phyloP scores from a whole-genome alignment of 1,140 invertebrate genomes.

The Drepana arcuata region DNA sequence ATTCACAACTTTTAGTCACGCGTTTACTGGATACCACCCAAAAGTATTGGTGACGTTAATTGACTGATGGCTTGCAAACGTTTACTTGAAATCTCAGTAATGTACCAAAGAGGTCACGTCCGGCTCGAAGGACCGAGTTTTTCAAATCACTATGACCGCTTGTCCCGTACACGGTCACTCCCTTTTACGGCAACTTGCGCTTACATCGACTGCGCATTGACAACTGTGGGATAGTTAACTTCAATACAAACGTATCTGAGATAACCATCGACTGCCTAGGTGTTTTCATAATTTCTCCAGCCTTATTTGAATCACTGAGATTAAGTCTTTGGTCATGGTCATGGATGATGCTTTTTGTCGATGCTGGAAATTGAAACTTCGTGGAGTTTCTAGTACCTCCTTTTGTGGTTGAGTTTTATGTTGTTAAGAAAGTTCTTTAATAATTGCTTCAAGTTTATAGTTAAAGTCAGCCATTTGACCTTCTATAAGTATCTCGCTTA shows the following conservation, averaged over 20 bases:
- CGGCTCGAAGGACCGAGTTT: slow-evolving; percentile 54
- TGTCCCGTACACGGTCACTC: slow-evolving; percentile 34
- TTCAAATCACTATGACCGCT: slow-evolving; percentile 56
- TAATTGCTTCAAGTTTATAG: neutral
- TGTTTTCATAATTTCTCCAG: slow-evolving; percentile 48
- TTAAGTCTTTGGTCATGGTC: slow-evolving; percentile 7
- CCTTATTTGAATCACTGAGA: slow-evolving; percentile 22
- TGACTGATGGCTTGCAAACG: too few species aligned
- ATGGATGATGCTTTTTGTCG: neutral
- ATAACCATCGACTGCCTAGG: slow-evolving; percentile 48
- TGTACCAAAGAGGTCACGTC: slow-evolving; percentile 50
- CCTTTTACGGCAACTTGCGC: slow-evolving; percentile 61
- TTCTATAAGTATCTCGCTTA: too few species aligned
- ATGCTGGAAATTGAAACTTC: neutral
- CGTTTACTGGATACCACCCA: neutral
- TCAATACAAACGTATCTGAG: slow-evolving; percentile 29
- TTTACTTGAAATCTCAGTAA: neutral
- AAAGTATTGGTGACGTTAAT: too few species aligned
- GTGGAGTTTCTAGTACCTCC: neutral
- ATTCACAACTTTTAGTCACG: neutral
- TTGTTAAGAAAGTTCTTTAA: neutral
- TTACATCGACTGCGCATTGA: slow-evolving; percentile 42
- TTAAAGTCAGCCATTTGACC: too few species aligned
- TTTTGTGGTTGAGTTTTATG: neutral
- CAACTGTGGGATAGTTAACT: slow-evolving; percentile 61